Conservation (phyloP, 2,888 invertebrate genomes). For the Vandiemenella viatica region DNA sequence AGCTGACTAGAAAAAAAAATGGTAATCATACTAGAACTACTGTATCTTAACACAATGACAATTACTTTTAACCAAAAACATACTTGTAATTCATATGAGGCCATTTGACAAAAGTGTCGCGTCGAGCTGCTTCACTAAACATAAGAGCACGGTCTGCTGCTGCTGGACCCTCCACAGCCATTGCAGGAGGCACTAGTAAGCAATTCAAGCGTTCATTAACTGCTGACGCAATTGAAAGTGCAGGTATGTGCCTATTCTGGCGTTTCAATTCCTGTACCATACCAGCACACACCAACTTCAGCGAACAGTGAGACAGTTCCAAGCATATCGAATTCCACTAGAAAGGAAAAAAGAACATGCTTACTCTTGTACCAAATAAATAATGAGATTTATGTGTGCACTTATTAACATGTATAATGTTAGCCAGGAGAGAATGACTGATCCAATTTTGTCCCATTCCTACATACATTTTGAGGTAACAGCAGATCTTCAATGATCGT, state of each 20-base stretch:
- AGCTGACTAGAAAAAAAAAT: no score
- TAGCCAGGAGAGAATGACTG: no score
- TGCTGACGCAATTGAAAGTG: slow-evolving; percentile 76
- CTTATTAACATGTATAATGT: no score
- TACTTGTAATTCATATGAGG: slow-evolving; percentile 95
- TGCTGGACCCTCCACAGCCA: slow-evolving; percentile 33
- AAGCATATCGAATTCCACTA: slow-evolving; percentile 87
- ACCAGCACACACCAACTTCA: slow-evolving; percentile 64
- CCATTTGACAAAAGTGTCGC: slow-evolving; percentile 86
- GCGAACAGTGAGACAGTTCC: slow-evolving; percentile 58
- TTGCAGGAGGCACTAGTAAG: slow-evolving; percentile 42
- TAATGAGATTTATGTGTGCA: background rate
- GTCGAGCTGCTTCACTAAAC: slow-evolving; percentile 83
- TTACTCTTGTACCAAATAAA: background rate
- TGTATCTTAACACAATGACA: slow-evolving; percentile 1
- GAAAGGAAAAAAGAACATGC: slow-evolving; percentile 21
- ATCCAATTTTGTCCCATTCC: no score
- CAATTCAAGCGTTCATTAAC: slow-evolving; percentile 74
- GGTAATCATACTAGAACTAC: no score
- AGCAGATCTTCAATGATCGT: no score
- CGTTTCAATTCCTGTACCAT: slow-evolving; percentile 69
- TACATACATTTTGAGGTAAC: no score
- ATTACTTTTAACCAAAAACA: slow-evolving; percentile 27
- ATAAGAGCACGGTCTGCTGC: slow-evolving; percentile 46
- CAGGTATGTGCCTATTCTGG: slow-evolving; percentile 69